Conservation (phyloP, 2,888 invertebrate species). For the Harpagoxenus sublaevis region DNA sequence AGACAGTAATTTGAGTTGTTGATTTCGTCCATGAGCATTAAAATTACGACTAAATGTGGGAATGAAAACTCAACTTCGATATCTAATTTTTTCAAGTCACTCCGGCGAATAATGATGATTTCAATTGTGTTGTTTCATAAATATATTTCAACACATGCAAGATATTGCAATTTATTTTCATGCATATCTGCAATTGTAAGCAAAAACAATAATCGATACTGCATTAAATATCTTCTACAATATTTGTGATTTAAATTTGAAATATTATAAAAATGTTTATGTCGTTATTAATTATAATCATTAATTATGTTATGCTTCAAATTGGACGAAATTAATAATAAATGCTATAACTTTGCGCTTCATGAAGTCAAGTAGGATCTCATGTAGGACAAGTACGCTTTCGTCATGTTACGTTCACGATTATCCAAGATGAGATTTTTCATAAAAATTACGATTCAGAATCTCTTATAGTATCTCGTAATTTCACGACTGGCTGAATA, state of each 20-base stretch:
- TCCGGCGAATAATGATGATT: background rate
- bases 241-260: background rate
- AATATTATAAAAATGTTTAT: background rate
- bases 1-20: constrained; percentile 51
- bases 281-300: background rate
- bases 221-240: background rate
- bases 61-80: background rate
- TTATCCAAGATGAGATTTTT: constrained; percentile 22
- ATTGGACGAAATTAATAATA: background rate
- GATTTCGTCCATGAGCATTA: constrained; percentile 36
- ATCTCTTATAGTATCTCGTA: constrained; percentile 38
- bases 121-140: background rate
- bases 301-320: background rate
- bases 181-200: background rate
- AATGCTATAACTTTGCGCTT: background rate
- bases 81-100: background rate
- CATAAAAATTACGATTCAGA: constrained; percentile 38
- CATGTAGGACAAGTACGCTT: background rate
- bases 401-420: background rate
- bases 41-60: background rate
- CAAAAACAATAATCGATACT: background rate
- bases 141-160: background rate
- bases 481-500: constrained; percentile 36
- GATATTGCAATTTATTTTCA: background rate
- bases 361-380: background rate